Percentiles rank a stretch among this genome's conserved stretches.
These are phyloP conservation scores for Hemicentrotus pulcherrimus DNA, from an alignment of 35 echinoderm and acorn worm species.

Conservation along the genomic window DNA sequence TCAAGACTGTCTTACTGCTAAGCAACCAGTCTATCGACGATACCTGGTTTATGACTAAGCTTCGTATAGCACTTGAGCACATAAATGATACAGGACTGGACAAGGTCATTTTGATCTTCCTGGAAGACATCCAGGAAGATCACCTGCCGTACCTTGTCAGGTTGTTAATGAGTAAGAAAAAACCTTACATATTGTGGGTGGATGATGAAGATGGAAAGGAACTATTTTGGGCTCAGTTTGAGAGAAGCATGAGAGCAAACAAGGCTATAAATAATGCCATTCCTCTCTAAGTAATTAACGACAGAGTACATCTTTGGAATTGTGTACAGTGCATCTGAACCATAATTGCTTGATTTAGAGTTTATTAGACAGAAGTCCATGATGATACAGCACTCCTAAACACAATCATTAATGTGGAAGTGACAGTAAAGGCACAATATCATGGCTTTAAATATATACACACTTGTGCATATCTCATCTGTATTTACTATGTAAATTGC, in stretches of 20 bases:
- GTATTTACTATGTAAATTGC: no score
- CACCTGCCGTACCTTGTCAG: slow-evolving; percentile 8
- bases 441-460: no score
- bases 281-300: background rate
- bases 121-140: slow-evolving; percentile 15
- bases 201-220: slow-evolving; percentile 31
- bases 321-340: background rate
- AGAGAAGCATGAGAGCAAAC: slow-evolving; percentile 18
- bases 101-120: background rate
- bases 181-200: background rate
- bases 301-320: background rate
- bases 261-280: background rate
- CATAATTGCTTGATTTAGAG: no score
- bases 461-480: no score
- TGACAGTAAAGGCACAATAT: no score
- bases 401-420: no score
- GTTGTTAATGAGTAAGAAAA: slow-evolving; percentile 16
- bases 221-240: slow-evolving; percentile 6
- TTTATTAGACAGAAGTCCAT: no score
- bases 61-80: slow-evolving; percentile 18
- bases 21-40: slow-evolving; percentile 21
- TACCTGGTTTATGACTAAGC: slow-evolving; percentile 31
- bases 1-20: slow-evolving; percentile 15
- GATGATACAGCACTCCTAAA: no score
- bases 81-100: background rate